Evolutionary conservation across 2,888 invertebrate genomes (phyloP).

Genomic region (Caenorhabditis panamensis): DNA sequence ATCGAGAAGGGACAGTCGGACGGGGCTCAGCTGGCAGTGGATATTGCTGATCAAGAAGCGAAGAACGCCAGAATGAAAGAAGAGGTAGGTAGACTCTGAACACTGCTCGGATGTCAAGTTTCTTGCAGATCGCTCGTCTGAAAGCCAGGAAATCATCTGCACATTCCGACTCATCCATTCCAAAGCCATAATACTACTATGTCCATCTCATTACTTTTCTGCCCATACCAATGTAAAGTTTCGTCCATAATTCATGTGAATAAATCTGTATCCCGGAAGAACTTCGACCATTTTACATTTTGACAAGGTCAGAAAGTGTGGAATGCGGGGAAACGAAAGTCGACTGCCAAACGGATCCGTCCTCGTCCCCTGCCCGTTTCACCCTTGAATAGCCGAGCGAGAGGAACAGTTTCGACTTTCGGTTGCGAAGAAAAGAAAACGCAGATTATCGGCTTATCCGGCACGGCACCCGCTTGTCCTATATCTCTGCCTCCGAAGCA

Average conservation of each 20-base stretch:
- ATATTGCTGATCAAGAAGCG: slow-evolving; percentile 54
- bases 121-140: slow-evolving; percentile 53
- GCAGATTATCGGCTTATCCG: slow-evolving; percentile 62
- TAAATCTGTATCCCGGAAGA: neutral
- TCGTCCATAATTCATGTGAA: neutral
- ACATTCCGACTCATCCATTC: neutral
- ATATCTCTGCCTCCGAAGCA: slow-evolving; percentile 29
- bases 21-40: slow-evolving; percentile 38
- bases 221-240: slow-evolving; percentile 14
- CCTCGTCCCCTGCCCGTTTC: slow-evolving; percentile 4
- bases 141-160: slow-evolving; percentile 41
- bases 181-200: neutral
- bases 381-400: slow-evolving; percentile 34
- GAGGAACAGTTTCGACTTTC: slow-evolving; percentile 5
- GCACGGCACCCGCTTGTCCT: slow-evolving; percentile 57
- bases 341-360: slow-evolving; percentile 40
- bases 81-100: slow-evolving; percentile 44
- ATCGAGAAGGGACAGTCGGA: slow-evolving; percentile 73
- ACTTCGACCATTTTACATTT: neutral
- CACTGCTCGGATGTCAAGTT: too few relatives aligned
- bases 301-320: neutral
- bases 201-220: neutral
- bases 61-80: slow-evolving; percentile 60
- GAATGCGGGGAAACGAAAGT: neutral
- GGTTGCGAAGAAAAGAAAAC: slow-evolving; percentile 38